These are phyloP conservation scores for Oligia fasciuncula DNA, from an alignment of 2,888 invertebrate genomes.

Conservation along the genomic window DNA sequence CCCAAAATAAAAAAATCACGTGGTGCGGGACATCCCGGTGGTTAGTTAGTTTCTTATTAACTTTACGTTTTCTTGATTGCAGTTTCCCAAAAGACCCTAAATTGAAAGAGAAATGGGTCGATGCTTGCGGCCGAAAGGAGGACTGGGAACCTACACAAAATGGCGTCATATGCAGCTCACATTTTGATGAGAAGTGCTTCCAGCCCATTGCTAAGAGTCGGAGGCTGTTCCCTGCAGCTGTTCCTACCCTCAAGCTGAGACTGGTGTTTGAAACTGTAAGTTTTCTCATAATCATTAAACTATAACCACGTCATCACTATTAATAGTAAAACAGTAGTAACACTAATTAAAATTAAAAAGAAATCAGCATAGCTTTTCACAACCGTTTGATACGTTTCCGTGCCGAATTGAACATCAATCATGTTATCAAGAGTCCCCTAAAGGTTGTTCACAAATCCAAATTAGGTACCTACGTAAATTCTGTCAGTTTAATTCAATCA, in stretches of 20 bases:
- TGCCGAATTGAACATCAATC: neutral
- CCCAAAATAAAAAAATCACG: no score
- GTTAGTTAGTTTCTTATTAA: neutral
- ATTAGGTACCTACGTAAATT: neutral
- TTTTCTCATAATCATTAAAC: neutral
- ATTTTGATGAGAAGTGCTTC: conserved; percentile 41
- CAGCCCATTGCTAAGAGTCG: conserved; percentile 28
- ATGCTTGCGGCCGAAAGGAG: conserved; percentile 37
- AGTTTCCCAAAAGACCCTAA: conserved; percentile 44
- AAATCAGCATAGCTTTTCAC: neutral
- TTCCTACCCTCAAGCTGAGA: conserved; percentile 48
- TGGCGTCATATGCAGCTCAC: conserved; percentile 43
- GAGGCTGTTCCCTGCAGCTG: conserved; percentile 32
- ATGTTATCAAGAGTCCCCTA: neutral
- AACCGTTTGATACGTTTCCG: no score
- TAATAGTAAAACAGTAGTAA: neutral
- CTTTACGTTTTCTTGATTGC: conserved; percentile 3
- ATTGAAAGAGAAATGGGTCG: conserved; percentile 42
- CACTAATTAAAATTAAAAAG: neutral
- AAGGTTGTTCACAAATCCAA: neutral
- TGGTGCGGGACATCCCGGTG: no score
- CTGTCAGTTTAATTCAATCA: no score
- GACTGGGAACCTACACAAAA: conserved; percentile 39
- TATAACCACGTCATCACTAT: neutral
- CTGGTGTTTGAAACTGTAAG: conserved; percentile 47